These are phyloP conservation scores for Typhlomys cinereus DNA, from an alignment of 2,113 vertebrate species.

Conservation along the genomic window DNA sequence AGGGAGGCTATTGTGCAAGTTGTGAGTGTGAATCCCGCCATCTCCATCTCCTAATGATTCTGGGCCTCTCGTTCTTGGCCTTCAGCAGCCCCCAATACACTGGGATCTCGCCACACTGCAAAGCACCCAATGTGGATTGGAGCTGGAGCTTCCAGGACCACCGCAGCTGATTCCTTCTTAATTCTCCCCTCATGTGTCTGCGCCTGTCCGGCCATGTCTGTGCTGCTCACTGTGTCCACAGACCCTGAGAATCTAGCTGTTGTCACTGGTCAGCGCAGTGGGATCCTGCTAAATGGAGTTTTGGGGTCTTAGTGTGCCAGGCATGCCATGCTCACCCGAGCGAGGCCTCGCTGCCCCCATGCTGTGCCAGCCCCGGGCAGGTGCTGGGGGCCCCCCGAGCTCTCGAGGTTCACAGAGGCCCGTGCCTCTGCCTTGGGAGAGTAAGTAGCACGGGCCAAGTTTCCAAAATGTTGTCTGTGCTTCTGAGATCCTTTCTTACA, in stretches of 20 bases:
- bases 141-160: too few species aligned
- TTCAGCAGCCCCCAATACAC: background rate
- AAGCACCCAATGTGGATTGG: too few species aligned
- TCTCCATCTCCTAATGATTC: too few species aligned
- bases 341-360: background rate
- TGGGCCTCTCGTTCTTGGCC: background rate
- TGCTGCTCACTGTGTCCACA: background rate
- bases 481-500: background rate
- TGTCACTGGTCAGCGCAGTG: background rate
- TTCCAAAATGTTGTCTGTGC: accelerated
- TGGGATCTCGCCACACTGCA: background rate
- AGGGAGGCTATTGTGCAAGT: too few species aligned
- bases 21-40: too few species aligned
- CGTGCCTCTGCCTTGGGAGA: background rate
- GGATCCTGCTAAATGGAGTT: background rate
- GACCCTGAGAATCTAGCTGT: too few species aligned
- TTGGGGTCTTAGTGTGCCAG: background rate
- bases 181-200: background rate
- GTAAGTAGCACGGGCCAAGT: too few species aligned
- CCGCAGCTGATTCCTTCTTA: too few species aligned
- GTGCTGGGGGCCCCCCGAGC: background rate
- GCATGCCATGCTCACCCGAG: background rate
- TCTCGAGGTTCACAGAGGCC: background rate
- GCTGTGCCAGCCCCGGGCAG: background rate
- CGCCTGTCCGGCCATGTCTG: background rate